These are phyloP conservation scores for Trinorchestia longiramus DNA, from an alignment of 1,140 invertebrate genomes.

Conservation along the genomic window DNA sequence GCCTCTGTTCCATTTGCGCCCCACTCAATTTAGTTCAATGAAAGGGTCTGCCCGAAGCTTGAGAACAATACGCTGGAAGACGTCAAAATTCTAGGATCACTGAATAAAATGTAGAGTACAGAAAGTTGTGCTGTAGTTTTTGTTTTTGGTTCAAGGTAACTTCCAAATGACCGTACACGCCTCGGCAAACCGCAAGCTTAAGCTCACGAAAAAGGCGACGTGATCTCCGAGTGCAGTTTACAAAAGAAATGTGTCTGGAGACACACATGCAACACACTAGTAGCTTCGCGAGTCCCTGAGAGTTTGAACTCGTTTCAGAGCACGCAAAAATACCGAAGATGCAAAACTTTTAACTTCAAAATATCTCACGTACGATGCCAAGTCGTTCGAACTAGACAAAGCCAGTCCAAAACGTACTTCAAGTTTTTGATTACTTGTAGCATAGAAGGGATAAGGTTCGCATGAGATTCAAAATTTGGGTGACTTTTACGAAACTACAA, in stretches of 20 bases:
- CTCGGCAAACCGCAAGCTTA: not conserved
- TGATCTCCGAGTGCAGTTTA: not conserved
- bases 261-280: not conserved
- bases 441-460: not conserved
- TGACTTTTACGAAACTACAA: not conserved
- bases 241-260: not conserved
- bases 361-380: not conserved
- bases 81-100: not conserved
- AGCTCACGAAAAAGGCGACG: not conserved
- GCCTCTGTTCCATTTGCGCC: conserved; percentile 5
- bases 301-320: not conserved
- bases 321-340: no score
- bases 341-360: not conserved
- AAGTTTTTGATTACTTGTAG: conserved; percentile 9
- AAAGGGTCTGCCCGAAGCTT: not conserved
- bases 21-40: conserved; percentile 19
- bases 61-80: not conserved
- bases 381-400: not conserved
- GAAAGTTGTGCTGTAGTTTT: not conserved
- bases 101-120: not conserved
- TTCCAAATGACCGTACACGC: not conserved
- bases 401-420: not conserved
- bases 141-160: not conserved
- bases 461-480: not conserved
- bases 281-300: not conserved